phyloP scores from a whole-genome alignment of 2,113 vertebrate species.

The Psilopogon haemacephalus region DNA sequence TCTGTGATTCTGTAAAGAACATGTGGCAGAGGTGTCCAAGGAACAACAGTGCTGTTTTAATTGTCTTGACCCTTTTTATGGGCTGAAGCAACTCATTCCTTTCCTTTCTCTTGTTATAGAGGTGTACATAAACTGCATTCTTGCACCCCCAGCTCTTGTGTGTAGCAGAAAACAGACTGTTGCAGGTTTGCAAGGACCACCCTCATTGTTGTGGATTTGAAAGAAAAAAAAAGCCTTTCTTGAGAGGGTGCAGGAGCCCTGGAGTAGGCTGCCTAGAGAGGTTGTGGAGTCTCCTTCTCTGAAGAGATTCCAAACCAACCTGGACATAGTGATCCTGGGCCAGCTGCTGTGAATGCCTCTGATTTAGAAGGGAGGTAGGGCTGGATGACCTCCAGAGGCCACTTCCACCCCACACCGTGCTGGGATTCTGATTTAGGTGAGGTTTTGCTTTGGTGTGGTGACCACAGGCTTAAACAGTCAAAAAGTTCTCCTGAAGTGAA shows the following conservation, averaged over 20 bases:
- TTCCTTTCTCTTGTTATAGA: rapidly evolving
- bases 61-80: not conserved
- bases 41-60: not conserved
- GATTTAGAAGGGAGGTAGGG: too few species aligned
- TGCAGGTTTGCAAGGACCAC: not conserved
- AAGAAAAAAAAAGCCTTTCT: too few species aligned
- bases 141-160: rapidly evolving
- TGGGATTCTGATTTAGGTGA: too few species aligned
- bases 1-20: too few species aligned
- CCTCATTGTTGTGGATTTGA: not conserved
- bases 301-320: too few species aligned
- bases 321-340: too few species aligned
- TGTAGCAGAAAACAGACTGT: not conserved
- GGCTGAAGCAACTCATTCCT: not conserved
- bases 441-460: not conserved
- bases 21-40: rapidly evolving
- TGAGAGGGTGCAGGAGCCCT: too few species aligned
- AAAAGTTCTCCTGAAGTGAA: not conserved
- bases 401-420: too few species aligned
- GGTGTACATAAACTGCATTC: rapidly evolving
- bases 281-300: too few species aligned
- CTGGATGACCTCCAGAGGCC: too few species aligned
- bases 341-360: too few species aligned
- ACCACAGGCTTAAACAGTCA: rapidly evolving
- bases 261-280: too few species aligned